phyloP scores from a whole-genome alignment of 1,140 invertebrate species.

The Drosophila funebris region DNA sequence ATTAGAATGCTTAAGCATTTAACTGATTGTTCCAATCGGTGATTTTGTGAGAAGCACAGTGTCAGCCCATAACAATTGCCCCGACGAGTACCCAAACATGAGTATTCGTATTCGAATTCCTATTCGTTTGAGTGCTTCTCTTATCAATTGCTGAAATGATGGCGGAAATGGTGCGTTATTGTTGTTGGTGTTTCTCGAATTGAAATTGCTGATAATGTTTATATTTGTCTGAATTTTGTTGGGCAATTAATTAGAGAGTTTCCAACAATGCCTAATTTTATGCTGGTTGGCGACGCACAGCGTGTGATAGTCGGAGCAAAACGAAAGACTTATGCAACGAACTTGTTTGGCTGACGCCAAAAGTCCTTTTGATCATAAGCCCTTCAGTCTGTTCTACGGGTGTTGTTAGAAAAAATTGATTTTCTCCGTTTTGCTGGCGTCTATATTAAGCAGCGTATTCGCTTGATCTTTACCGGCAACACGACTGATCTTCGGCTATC shows the following conservation, averaged over 20 bases:
- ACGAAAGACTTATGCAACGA: constrained; percentile 71
- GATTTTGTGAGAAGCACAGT: constrained; percentile 69
- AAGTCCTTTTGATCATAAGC: constrained; percentile 27
- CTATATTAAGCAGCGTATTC: constrained; percentile 59
- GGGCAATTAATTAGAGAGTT: constrained; percentile 50
- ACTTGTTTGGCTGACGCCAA: constrained; percentile 32
- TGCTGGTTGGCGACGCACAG: constrained; percentile 41
- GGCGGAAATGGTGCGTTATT: constrained; percentile 78
- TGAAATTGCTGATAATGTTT: constrained; percentile 41
- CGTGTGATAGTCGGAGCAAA: constrained; percentile 29
- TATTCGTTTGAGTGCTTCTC: constrained; percentile 33
- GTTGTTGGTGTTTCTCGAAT: constrained; percentile 32
- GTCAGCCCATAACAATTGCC: constrained; percentile 53
- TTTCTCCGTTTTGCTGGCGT: constrained; percentile 56
- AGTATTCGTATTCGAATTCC: background rate
- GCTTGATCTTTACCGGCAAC: constrained; percentile 71
- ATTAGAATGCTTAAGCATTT: constrained; percentile 51
- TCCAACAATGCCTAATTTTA: constrained; percentile 42
- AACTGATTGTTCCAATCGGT: constrained; percentile 79
- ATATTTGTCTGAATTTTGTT: constrained; percentile 47
- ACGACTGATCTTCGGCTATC: background rate
- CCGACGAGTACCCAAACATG: background rate
- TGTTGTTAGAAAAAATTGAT: constrained; percentile 9
- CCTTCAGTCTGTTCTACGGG: background rate
- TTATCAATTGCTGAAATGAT: constrained; percentile 67